Base-by-base conservation (phyloP, 2,797 vertebrate species). In the Petrocephalus schoutedeni region DNA sequence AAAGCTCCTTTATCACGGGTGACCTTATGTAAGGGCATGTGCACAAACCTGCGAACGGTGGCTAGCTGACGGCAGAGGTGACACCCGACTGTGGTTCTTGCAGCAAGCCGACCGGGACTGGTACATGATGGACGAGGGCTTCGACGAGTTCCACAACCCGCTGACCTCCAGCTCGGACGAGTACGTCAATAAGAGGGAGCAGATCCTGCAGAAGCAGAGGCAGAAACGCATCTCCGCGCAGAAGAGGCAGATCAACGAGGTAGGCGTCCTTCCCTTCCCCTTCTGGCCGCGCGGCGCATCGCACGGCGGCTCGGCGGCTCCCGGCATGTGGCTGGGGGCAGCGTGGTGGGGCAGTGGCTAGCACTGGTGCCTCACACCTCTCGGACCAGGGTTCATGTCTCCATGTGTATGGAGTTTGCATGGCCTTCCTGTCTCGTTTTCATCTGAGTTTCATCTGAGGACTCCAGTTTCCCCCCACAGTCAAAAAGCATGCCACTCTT, bases 111-210 rank as follows among this genome's bases (percentile, higher is more conserved):
- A 99, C 94, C 95, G 98, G 91, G 98, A 99, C 88, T 99, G 98
- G 98, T 99, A 99, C 94, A 99, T 98, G 98, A 99, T 99, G 98
- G 98, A 99, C 0, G 98, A 99, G 91, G 98, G 98, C 9, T 99
- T 96, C 0, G 98, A 99, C 0, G 98, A 99, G 93, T 98, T 98
- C 92, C 98, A 99, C 94, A 99, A 99, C 88, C 97, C 98, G 1
- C 93, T 99, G 93, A 97, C 97, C 3, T 96, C 97, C 74, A 98
- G 97, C 0, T 99, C 98, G 0, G 98, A 99, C 0, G 98, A 99
- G 12, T 99, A 99, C 0, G 93, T 99, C 80, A 97, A 97, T 94
- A 97, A 98, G 91, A 96, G 97, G 86, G 98, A 99, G 92, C 98
- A 99, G 95, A 97, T 98, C 87, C 92, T 99, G 88, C 96, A 99